phyloP scores from a whole-genome alignment of 2,888 invertebrate genomes.

The Tryphoninae sp. region DNA sequence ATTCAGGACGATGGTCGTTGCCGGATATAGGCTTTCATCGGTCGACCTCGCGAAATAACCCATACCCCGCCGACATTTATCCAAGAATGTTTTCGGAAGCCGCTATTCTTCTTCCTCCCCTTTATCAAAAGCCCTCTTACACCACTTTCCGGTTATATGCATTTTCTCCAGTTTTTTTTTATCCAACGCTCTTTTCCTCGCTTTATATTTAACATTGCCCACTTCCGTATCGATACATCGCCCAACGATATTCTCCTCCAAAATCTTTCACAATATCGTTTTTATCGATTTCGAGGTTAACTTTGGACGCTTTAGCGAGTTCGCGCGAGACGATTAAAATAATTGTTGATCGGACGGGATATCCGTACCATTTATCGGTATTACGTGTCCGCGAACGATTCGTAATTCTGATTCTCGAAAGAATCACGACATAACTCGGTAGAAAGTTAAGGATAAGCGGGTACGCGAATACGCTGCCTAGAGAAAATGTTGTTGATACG shows the following conservation, averaged over 20 bases:
- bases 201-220: background rate
- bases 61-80: constrained; percentile 59
- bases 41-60: constrained; percentile 51
- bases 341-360: background rate
- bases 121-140: constrained; percentile 33
- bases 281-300: background rate
- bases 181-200: background rate
- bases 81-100: constrained; percentile 62
- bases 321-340: constrained; percentile 1
- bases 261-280: constrained; percentile 7
- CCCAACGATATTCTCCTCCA: constrained; percentile 1
- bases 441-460: background rate
- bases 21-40: constrained; percentile 64
- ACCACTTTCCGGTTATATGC: constrained; percentile 51
- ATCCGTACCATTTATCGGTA: background rate
- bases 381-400: background rate
- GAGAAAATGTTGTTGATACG: constrained; percentile 40
- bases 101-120: constrained; percentile 23
- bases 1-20: constrained; percentile 61
- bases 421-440: background rate
- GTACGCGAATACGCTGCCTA: constrained; percentile 5
- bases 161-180: constrained; percentile 40
- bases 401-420: background rate
- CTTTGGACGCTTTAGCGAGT: constrained; percentile 5
- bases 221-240: constrained; percentile 8